These are phyloP conservation scores for Uromys caudimaculatus DNA, from an alignment of 2,797 vertebrate species.

Conservation along the genomic window DNA sequence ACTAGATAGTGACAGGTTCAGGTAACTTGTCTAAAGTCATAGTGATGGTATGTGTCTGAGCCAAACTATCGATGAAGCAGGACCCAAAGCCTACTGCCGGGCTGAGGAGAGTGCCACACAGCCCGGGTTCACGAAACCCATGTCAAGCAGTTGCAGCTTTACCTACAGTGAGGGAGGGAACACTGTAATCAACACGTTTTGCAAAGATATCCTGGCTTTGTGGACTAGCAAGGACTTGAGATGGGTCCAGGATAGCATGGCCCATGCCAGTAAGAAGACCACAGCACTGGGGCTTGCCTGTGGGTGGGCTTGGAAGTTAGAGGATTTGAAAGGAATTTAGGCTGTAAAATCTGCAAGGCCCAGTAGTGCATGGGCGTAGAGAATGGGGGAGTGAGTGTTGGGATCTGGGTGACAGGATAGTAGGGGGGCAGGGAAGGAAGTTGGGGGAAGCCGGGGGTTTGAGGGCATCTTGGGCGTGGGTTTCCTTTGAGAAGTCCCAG, in stretches of 20 bases:
- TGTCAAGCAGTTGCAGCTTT: neutral
- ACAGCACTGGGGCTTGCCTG: neutral
- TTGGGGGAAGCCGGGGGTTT: neutral
- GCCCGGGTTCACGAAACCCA: neutral
- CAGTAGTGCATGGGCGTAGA: neutral
- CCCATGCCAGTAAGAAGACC: neutral
- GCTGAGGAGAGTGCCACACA: neutral
- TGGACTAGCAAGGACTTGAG: neutral
- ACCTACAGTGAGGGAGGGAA: neutral
- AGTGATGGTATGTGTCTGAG: neutral
- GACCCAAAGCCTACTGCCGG: neutral
- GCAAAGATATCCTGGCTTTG: neutral
- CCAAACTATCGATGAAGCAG: neutral
- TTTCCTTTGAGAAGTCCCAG: neutral
- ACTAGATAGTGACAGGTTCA: neutral
- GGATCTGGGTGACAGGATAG: neutral
- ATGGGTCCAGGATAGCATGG: neutral
- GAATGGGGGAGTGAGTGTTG: neutral
- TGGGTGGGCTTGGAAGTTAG: neutral
- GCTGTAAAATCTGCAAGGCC: neutral
- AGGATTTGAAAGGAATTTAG: neutral
- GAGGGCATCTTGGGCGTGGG: neutral
- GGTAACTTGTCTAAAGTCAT: neutral
- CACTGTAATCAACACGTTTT: neutral
- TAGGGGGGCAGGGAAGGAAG: neutral